A percentile compares a stretch with the other conserved stretches of the same genome.
phyloP scores from a whole-genome alignment of 1,140 invertebrate genomes.

The Acromyrmex heyeri region DNA sequence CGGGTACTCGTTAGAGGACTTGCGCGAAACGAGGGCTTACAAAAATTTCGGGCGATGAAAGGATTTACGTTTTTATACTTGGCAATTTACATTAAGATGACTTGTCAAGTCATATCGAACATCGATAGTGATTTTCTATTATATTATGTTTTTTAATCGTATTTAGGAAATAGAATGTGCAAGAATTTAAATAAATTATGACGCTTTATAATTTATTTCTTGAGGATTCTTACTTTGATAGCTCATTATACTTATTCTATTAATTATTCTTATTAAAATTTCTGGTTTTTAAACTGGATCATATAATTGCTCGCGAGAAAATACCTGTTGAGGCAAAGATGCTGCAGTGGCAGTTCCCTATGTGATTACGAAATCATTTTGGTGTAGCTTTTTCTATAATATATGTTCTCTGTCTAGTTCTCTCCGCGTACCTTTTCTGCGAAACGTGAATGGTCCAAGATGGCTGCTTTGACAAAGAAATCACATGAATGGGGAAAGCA shows the following conservation, averaged over 20 bases:
- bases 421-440: slow-evolving; percentile 36
- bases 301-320: not conserved
- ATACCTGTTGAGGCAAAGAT: no score
- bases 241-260: not conserved
- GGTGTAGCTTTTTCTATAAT: not conserved
- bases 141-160: not conserved
- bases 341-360: not conserved
- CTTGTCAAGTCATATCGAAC: not conserved
- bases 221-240: not conserved
- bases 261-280: not conserved
- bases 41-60: not conserved
- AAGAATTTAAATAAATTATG: not conserved
- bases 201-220: not conserved
- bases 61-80: not conserved
- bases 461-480: slow-evolving; percentile 44
- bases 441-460: slow-evolving; percentile 17
- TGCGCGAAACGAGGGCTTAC: not conserved
- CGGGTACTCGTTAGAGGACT: slow-evolving; percentile 2
- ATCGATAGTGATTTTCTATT: not conserved
- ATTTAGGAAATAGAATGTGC: not conserved
- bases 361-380: slow-evolving; percentile 31
- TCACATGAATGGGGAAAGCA: slow-evolving; percentile 37
- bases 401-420: not conserved
- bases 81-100: not conserved
- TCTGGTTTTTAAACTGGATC: no score